Evolutionary conservation across 1,140 invertebrate species (phyloP).

Genomic region (Lasioglossum albipes): DNA sequence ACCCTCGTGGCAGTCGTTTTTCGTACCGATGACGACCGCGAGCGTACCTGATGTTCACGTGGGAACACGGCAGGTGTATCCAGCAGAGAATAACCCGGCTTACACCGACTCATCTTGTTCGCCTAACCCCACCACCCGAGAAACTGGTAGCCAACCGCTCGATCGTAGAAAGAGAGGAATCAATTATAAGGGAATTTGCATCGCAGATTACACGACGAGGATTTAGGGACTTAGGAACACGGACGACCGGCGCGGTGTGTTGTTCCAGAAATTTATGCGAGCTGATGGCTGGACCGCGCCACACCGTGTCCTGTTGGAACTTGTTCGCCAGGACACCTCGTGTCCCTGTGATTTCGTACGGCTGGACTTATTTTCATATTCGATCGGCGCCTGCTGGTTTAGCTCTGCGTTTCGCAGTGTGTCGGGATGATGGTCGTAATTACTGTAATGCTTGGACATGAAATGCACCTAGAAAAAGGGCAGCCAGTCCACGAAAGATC

Average conservation of each 20-base stretch:
- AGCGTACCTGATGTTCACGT: constrained; percentile 28
- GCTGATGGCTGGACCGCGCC: background rate
- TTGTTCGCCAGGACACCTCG: too few species aligned
- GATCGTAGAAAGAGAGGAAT: constrained; percentile 15
- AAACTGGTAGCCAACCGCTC: background rate
- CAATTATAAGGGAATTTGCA: constrained; percentile 25
- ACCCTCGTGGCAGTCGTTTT: constrained; percentile 29
- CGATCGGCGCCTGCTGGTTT: too few species aligned
- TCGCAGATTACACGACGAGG: constrained; percentile 4
- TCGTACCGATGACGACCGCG: constrained; percentile 47
- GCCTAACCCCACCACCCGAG: background rate
- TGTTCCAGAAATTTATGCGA: background rate
- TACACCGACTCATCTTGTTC: constrained; percentile 39
- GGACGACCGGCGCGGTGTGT: too few species aligned
- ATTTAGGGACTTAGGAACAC: background rate
- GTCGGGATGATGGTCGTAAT: too few species aligned
- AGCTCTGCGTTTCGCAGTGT: too few species aligned
- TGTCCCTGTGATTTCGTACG: too few species aligned
- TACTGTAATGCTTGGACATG: too few species aligned
- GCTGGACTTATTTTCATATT: too few species aligned
- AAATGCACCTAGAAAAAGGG: too few species aligned
- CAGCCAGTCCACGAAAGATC: too few species aligned
- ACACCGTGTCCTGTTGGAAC: too few species aligned
- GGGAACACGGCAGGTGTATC: constrained; percentile 60
- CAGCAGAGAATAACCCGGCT: constrained; percentile 46